These are phyloP conservation scores for Acanthococcus lagerstroemiae DNA, from an alignment of 2,888 invertebrate species.

Conservation along the genomic window DNA sequence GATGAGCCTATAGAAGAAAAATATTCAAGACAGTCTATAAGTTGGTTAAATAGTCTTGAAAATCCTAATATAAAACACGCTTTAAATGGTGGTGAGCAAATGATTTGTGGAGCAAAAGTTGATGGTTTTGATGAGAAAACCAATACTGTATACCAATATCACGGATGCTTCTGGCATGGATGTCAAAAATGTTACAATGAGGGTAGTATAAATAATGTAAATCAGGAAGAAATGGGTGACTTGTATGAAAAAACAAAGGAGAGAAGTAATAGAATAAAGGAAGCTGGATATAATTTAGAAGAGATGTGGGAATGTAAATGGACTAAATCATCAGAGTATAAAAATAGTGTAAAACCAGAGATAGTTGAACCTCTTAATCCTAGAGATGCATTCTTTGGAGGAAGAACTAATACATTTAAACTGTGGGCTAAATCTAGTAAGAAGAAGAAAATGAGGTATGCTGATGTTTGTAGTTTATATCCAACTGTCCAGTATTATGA, in stretches of 20 bases:
- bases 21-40: neutral
- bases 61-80: neutral
- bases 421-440: conserved; percentile 27
- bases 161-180: conserved; percentile 25
- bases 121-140: conserved; percentile 19
- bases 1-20: neutral
- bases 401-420: conserved; percentile 35
- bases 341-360: conserved; percentile 15
- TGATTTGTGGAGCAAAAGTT: conserved; percentile 9
- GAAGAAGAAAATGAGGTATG: conserved; percentile 35
- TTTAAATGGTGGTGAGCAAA: neutral
- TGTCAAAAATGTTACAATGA: conserved; percentile 20
- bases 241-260: conserved; percentile 32
- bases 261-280: conserved; percentile 22
- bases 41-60: neutral
- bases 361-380: conserved; percentile 32
- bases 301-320: conserved; percentile 35
- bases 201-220: conserved; percentile 22
- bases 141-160: conserved; percentile 25
- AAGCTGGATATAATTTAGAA: conserved; percentile 26
- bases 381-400: conserved; percentile 35
- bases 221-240: conserved; percentile 22
- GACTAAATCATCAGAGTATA: conserved; percentile 14
- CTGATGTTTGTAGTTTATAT: conserved; percentile 36
- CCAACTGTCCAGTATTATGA: conserved; percentile 36